Conservation (phyloP, 64 coral and sea anemone species). For the Orbicella faveolata region DNA sequence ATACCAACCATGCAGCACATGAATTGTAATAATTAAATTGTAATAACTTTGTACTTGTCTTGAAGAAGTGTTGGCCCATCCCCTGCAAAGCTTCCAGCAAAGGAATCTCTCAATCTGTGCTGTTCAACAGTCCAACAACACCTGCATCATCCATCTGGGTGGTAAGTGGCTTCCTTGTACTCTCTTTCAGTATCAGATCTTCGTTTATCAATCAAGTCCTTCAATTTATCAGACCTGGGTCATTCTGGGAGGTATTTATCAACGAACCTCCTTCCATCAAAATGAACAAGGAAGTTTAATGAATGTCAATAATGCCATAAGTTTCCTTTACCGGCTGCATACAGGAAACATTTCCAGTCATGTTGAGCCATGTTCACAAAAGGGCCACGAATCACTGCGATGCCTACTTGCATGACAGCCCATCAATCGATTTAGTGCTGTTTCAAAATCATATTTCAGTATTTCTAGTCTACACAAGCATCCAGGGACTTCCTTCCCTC, state of each 20-base stretch:
- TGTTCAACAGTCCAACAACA: conserved; percentile 3
- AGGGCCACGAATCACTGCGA: no score
- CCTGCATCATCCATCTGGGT: neutral
- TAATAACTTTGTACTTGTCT: no score
- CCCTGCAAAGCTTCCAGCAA: neutral
- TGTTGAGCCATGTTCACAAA: no score
- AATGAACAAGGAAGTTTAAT: neutral
- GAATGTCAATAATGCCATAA: neutral
- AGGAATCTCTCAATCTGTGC: neutral
- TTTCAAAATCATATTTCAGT: neutral
- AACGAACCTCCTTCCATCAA: neutral
- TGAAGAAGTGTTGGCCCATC: neutral
- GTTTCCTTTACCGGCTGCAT: neutral
- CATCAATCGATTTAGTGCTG: neutral
- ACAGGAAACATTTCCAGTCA: no score
- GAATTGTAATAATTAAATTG: no score
- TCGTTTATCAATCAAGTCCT: neutral
- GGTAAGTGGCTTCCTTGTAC: neutral
- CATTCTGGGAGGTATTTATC: neutral
- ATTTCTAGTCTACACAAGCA: neutral
- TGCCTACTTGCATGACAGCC: neutral
- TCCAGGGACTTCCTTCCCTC: neutral
- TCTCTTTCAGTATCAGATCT: neutral
- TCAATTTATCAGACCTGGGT: neutral
- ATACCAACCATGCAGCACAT: no score